phyloP scores from a whole-genome alignment of 2,888 invertebrate genomes.

The Temnothorax ravouxi region DNA sequence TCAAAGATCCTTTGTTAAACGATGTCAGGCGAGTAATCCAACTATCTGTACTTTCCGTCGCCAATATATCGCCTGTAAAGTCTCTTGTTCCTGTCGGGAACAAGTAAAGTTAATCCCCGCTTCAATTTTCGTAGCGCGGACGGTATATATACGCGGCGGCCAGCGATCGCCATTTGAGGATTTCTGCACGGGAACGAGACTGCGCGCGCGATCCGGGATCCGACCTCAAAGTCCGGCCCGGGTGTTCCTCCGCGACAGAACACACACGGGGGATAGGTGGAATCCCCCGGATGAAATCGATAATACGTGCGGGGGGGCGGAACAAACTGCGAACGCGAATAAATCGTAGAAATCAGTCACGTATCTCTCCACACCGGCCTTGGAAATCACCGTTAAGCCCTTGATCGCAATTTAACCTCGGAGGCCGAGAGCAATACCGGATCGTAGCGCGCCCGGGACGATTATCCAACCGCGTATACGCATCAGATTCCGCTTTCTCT shows the following conservation, averaged over 20 bases:
- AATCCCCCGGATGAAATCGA: constrained; percentile 67
- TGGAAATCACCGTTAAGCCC: constrained; percentile 85
- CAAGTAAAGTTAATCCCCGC: constrained; percentile 66
- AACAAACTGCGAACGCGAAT: constrained; percentile 65
- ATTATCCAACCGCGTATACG: constrained; percentile 80
- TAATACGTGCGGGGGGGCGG: constrained; percentile 61
- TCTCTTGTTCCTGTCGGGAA: constrained; percentile 51
- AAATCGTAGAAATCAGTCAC: constrained; percentile 80
- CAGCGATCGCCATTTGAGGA: constrained; percentile 21
- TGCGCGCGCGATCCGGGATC: constrained; percentile 17
- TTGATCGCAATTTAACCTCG: constrained; percentile 85
- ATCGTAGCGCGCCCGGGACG: constrained; percentile 78
- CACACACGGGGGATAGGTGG: constrained; percentile 50
- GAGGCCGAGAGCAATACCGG: constrained; percentile 80
- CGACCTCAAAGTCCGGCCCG: constrained; percentile 8
- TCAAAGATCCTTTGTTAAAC: constrained; percentile 30
- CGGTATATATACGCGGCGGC: constrained; percentile 26
- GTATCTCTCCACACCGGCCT: constrained; percentile 81
- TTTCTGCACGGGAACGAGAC: constrained; percentile 51
- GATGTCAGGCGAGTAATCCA: constrained; percentile 22
- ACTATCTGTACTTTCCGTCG: constrained; percentile 19
- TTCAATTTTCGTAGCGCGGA: constrained; percentile 65
- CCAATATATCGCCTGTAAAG: constrained; percentile 61
- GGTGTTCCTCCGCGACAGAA: background rate
- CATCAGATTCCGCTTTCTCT: constrained; percentile 63